phyloP scores from a whole-genome alignment of 2,888 invertebrate genomes.

The Seladonia tumulorum region DNA sequence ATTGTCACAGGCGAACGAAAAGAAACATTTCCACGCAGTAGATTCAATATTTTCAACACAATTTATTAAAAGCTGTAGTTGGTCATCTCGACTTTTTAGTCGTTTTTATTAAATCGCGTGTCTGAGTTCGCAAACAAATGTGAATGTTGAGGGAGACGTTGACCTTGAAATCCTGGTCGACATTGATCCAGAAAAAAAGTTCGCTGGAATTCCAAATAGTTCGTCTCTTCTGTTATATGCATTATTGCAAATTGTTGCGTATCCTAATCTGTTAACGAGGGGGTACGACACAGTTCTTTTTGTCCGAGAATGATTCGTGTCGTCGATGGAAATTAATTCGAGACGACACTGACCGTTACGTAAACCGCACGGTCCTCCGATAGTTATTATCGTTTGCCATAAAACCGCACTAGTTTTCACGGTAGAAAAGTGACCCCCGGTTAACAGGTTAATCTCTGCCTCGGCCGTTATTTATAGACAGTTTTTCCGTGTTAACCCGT shows the following conservation, averaged over 20 bases:
- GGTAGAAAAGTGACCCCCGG: neutral
- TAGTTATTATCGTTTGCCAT: neutral
- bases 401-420: neutral
- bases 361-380: neutral
- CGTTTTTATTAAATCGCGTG: neutral
- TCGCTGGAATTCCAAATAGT: neutral
- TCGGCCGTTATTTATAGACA: neutral
- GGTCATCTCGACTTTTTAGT: too few species aligned
- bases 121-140: too few species aligned
- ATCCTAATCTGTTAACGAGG: neutral
- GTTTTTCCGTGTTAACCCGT: conserved; percentile 13
- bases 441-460: neutral
- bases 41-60: neutral
- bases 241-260: neutral
- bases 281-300: neutral
- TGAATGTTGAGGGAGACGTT: neutral
- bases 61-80: too few species aligned
- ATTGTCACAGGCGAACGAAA: too few species aligned
- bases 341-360: neutral
- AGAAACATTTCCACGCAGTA: neutral
- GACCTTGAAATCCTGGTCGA: neutral
- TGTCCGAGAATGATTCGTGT: neutral
- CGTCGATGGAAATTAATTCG: neutral
- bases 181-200: neutral
- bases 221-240: neutral